Base-by-base conservation (phyloP, 2,888 invertebrate genomes). In the Tachina grossa region DNA sequence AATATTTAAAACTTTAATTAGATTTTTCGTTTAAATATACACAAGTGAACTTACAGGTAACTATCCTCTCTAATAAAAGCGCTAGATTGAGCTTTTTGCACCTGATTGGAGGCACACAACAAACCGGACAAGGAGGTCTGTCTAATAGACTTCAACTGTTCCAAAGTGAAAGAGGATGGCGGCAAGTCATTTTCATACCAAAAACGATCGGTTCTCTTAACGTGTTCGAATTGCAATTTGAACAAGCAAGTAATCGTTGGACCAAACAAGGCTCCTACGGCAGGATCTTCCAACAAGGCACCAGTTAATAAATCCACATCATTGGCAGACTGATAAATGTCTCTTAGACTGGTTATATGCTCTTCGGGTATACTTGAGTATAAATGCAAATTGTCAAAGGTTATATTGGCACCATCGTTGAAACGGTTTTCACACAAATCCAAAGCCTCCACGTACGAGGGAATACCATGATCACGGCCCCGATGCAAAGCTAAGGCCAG, bases 181-280 rank as follows among this genome's bases (percentile, higher is more conserved):
- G 97, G 98, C 63, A 98, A 94, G 90, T 98, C 98, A 91, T 98
- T 98, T 92, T 98, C 98, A 90, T 98, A 98, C 98, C 98, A 98
- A 92, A 98, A 98, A 86, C 98, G 94, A 93, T 98, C 98, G 75
- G 97, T 97, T 89, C 96, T 95, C 89, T 97, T 95, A 9, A 97
- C 93, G 87, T 96, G 95, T 53, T 95, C 95, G 91, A 98, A 98
- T 92, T 98, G 98, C 75, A 95, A 92, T 41, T 96, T 96, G 11
- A 98, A 91, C 9, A 98, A 94, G 89, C 98, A 98, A n/a, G 96
- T 96, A 72, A 98, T 95, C 0, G 98, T 98, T 0, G 97, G 96
- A 1, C 98, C 98, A 6, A 98, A 95, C 0, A 97, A 94, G 0
- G 97, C 96, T 6, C 97, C 98, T 1, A 95, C 95, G 0, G 94